Evolutionary conservation across 2,113 vertebrate genomes (phyloP).

Genomic region (Apodemus sylvaticus): DNA sequence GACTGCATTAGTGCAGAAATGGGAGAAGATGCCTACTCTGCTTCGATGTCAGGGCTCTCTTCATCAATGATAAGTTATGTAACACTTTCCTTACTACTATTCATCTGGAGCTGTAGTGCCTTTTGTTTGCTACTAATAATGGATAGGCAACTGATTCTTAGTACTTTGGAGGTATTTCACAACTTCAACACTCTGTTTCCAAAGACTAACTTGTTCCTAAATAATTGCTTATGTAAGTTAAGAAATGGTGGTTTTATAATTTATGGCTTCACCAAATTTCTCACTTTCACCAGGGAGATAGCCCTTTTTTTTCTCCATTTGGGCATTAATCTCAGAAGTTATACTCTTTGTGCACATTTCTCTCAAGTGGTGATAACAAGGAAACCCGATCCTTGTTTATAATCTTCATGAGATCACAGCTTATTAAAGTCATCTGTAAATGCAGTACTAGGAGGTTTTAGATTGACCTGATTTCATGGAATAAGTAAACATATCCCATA

Average conservation of each 20-base stretch:
- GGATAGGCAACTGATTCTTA: not conserved
- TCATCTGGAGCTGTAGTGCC: fast-evolving
- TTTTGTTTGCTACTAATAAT: not conserved
- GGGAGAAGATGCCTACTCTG: not conserved
- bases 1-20: not conserved
- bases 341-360: fast-evolving
- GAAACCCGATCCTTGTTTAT: not conserved
- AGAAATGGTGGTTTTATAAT: not conserved
- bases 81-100: not conserved
- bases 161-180: not conserved
- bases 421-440: not conserved
- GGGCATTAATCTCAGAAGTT: not conserved
- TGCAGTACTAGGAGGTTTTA: not conserved
- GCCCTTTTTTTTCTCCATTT: not conserved
- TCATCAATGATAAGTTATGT: not conserved
- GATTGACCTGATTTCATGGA: not conserved
- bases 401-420: fast-evolving
- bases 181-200: not conserved
- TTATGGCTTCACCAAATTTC: not conserved
- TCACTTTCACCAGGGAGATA: not conserved
- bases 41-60: not conserved
- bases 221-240: not conserved
- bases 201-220: not conserved
- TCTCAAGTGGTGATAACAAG: not conserved
- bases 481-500: not conserved